Base-by-base conservation (phyloP, 2,888 invertebrate genomes). In the Arge pagana region DNA sequence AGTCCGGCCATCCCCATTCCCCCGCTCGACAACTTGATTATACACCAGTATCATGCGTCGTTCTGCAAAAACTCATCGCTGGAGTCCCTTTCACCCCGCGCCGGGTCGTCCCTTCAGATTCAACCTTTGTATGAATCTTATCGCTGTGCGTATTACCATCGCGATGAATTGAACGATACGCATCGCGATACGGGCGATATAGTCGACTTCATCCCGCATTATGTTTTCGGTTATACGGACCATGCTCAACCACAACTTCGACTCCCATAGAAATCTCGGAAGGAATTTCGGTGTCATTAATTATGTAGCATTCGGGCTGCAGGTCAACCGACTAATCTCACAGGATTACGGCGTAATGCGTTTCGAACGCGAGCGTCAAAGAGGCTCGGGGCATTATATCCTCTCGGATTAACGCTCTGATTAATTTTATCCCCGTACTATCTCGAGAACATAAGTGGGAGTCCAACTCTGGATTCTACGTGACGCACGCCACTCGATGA, bases 11-110 rank as follows among this genome's bases (percentile, higher is more conserved):
- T 57, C 54, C 52, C 48, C 11, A 45, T n/a, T 30, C 24, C 39
- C 30, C 39, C 39, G n/a, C n/a, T n/a, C n/a, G 56, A 65, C 62
- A 55, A 59, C 61, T 65, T 60, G 53, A 63, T 65, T 61, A 64
- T 58, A 55, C 42, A 40, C 18, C 13, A 5, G 33, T 6, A 31
- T 31, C n/a, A 26, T 26, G 24, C 16, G 42, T 10, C 16, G 18
- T 23, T 42, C 7, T 7, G 19, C 19, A 42, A 42, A 30, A 26
- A 24, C 7, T 30, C 24, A 42, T 42, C 30, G n/a, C n/a, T 30
- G n/a, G n/a, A n/a, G n/a, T n/a, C n/a, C n/a, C n/a, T n/a, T n/a
- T n/a, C n/a, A n/a, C 11, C 11, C n/a, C 11, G 30, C 30, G 4
- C 7, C 3, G 5, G 10, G 13, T 18, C 26, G 16, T 26, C 28